Base-by-base conservation (phyloP, 1,140 invertebrate species). In the Trichogramma pretiosum region DNA sequence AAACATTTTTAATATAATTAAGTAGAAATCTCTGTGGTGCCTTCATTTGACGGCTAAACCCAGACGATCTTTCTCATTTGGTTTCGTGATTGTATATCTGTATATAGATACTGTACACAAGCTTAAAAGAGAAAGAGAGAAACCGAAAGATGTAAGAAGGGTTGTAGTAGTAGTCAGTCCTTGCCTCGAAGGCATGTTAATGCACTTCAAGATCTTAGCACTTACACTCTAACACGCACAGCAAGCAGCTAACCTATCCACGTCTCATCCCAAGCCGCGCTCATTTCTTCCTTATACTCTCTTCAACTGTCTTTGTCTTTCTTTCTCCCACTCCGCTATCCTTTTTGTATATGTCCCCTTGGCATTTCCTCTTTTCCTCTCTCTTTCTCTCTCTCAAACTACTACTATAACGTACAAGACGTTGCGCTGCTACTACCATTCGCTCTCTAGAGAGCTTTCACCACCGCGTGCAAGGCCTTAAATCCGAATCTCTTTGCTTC, bases 1-100 rank as follows among this genome's bases (percentile, higher is more conserved):
- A 68, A 70, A 63, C 62, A 72, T 70, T 72, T 72, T 70, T 72
- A 70, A 70, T 70, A 67, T 68, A 70, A 71, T 71, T 72, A 72
- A 70, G 61, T 65, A 59, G 60, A 59, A 70, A 70, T 68, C 61
- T 64, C 60, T 60, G 61, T 55, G 64, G 63, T 62, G 60, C 56
- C 54, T 54, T 56, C 52, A n/a, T n/a, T n/a, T n/a, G n/a, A n/a
- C n/a, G n/a, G n/a, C n/a, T n/a, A n/a, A n/a, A n/a, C n/a, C n/a
- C n/a, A n/a, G n/a, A n/a, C n/a, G n/a, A n/a, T n/a, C n/a, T n/a
- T n/a, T n/a, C n/a, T n/a, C n/a, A n/a, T n/a, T n/a, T n/a, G n/a
- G n/a, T n/a, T n/a, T n/a, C n/a, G n/a, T n/a, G n/a, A n/a, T n/a
- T n/a, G n/a, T n/a, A n/a, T n/a, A n/a, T n/a, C n/a, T n/a, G n/a